Evolutionary conservation across 1,140 invertebrate species (phyloP).

Genomic region (Anthonomus grandis): DNA sequence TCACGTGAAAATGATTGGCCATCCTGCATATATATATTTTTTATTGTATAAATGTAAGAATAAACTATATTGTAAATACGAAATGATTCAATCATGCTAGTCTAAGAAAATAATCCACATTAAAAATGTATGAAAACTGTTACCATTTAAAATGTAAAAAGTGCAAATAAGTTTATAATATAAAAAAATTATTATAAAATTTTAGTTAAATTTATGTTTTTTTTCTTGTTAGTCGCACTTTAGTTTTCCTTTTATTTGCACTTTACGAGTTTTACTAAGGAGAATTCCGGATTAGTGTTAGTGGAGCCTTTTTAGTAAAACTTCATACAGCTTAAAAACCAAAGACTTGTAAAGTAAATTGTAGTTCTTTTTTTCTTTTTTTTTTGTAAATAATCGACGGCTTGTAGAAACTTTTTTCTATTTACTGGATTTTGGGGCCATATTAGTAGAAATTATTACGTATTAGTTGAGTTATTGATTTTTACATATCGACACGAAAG

Average conservation of each 20-base stretch:
- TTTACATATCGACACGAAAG: conserved; percentile 6
- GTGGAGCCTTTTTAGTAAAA: conserved; percentile 42
- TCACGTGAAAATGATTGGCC: no score
- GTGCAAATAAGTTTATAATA: conserved; percentile 28
- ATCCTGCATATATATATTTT: no score
- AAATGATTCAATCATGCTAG: conserved; percentile 43
- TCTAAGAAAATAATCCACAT: conserved; percentile 24
- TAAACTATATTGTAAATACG: no score
- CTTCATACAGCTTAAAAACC: conserved; percentile 46
- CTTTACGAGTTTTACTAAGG: conserved; percentile 40
- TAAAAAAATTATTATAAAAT: conserved; percentile 1
- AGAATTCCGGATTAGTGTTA: no score
- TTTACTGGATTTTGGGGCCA: conserved; percentile 13
- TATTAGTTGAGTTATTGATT: not conserved
- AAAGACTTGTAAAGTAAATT: conserved; percentile 39
- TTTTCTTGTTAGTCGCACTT: no score
- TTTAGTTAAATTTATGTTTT: no score
- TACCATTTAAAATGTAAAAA: conserved; percentile 27
- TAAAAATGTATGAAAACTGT: conserved; percentile 10
- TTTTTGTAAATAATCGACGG: conserved; percentile 11
- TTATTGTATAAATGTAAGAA: no score
- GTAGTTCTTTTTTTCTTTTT: not conserved
- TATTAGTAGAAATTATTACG: conserved; percentile 1
- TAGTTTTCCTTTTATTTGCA: conserved; percentile 31
- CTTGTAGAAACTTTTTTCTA: conserved; percentile 8